A percentile compares a stretch with the other conserved stretches of the same genome.
phyloP scores from a whole-genome alignment of 2,797 vertebrate genomes.

The Sebastes matsubarae region DNA sequence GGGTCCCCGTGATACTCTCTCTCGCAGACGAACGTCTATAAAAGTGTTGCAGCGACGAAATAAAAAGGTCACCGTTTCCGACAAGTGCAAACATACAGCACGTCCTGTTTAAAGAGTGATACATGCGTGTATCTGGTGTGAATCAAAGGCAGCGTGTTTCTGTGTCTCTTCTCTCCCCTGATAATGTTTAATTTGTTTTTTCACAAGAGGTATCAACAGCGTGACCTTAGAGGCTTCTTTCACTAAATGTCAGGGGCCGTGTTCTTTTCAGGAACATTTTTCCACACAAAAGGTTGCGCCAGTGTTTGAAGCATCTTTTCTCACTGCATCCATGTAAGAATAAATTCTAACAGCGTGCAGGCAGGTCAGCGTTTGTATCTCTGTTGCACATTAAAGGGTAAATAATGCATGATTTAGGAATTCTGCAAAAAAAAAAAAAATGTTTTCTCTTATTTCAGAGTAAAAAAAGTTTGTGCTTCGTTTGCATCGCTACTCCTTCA shows the following conservation, averaged over 20 bases:
- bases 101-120: conserved; percentile 65
- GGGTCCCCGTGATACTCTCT: conserved; percentile 57
- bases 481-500: conserved; percentile 21
- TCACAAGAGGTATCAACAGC: conserved; percentile 58
- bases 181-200: conserved; percentile 65
- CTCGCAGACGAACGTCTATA: conserved; percentile 59
- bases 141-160: conserved; percentile 67
- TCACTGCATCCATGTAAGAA: conserved; percentile 6
- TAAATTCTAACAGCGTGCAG: neutral
- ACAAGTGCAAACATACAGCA: conserved; percentile 41
- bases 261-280: conserved; percentile 57
- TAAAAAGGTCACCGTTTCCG: conserved; percentile 67
- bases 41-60: conserved; percentile 48
- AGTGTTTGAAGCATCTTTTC: conserved; percentile 29
- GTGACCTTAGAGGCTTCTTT: conserved; percentile 62
- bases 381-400: neutral
- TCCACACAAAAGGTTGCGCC: conserved; percentile 37
- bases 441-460: neutral
- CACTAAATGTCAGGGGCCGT: conserved; percentile 71
- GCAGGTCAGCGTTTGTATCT: conserved; percentile 5
- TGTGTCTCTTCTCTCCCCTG: conserved; percentile 40
- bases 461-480: conserved; percentile 42
- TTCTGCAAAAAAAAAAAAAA: neutral
- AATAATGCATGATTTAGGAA: conserved; percentile 22
- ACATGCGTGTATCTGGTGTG: conserved; percentile 64